Base-by-base conservation (phyloP, 2,797 vertebrate species). In the Galaxias olidus region DNA sequence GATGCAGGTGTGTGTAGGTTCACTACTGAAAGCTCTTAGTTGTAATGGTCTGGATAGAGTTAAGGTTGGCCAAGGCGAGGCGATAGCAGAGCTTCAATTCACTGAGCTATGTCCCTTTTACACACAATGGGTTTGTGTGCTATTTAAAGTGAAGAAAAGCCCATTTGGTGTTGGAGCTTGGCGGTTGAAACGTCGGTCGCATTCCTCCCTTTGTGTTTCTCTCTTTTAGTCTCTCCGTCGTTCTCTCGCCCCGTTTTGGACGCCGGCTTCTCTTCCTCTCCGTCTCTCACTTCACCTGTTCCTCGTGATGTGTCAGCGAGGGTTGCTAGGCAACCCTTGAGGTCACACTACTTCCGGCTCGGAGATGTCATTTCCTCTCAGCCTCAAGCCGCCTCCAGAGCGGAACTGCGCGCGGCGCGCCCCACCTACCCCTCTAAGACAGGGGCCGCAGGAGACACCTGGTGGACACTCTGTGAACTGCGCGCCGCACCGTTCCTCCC, bases 291-390 rank as follows among this genome's bases (percentile, higher is more conserved):
- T 59, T 77, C 72, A 78, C 80, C 77, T 86, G 73, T 61, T 77
- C 73, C 61, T 69, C 43, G 65, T 70, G 56, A 73, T 84, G 73
- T 83, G 74, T 84, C 81, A 78, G 69, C 44, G 0, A 56, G 3
- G 69, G 80, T 90, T 86, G 83, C 85, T 65, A 75, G 54, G 86
- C 78, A 76, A 81, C 80, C 61, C 67, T n/a, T 50, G 62, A 70
- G 53, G 66, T 75, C 75, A 52, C 65, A 40, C 61, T 63, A 76
- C 86, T 80, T 89, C 87, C 79, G 66, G 20, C 68, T 77, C 72
- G 11, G 63, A 73, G 19, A 84, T 88, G 90, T 91, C 84, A 91
- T 87, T 90, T 91, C 90, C 91, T 88, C 19, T 86, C 71, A 69
- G 65, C 19, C 43, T 86, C 79, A 59, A 81, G 66, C 73, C 60